These are phyloP conservation scores for Apostichopus parvimensis DNA, from an alignment of 35 echinoderm and acorn worm genomes.

Conservation along the genomic window DNA sequence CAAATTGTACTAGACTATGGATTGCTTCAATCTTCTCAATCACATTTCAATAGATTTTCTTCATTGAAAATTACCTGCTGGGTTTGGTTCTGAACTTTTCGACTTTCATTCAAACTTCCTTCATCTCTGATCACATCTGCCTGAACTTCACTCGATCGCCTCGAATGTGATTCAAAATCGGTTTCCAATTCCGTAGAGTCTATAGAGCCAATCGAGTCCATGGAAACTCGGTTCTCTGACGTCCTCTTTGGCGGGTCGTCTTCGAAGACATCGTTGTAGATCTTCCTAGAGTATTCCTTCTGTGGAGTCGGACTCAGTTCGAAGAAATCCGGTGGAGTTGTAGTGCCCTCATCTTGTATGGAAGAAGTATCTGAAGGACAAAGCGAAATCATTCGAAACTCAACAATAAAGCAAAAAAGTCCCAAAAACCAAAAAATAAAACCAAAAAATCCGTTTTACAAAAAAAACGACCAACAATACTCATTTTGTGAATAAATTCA, in stretches of 20 bases:
- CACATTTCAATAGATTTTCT: too few species aligned
- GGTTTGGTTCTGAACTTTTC: not conserved
- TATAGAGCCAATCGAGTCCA: slow-evolving; percentile 16
- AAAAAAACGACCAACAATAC: too few species aligned
- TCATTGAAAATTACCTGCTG: not conserved
- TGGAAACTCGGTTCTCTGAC: not conserved
- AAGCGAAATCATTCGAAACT: not conserved
- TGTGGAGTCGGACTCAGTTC: not conserved
- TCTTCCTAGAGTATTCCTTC: slow-evolving; percentile 30
- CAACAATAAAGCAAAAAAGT: too few species aligned
- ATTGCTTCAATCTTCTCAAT: too few species aligned
- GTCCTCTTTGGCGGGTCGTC: not conserved
- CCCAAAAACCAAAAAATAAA: too few species aligned
- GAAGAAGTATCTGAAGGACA: slow-evolving; percentile 36
- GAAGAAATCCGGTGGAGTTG: slow-evolving; percentile 18
- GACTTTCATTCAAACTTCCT: not conserved
- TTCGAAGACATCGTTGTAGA: slow-evolving; percentile 25
- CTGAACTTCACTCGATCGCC: not conserved
- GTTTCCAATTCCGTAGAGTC: slow-evolving; percentile 7
- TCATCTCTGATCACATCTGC: not conserved
- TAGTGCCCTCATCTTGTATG: slow-evolving; percentile 33
- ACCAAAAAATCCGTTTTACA: too few species aligned
- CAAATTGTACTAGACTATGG: too few species aligned
- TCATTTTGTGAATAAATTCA: too few species aligned
- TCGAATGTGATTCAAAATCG: not conserved